Percentiles rank a stretch among this genome's conserved stretches.
These are phyloP conservation scores for Hirtodrosophila duncani DNA, from an alignment of 2,888 invertebrate species.

Conservation along the genomic window DNA sequence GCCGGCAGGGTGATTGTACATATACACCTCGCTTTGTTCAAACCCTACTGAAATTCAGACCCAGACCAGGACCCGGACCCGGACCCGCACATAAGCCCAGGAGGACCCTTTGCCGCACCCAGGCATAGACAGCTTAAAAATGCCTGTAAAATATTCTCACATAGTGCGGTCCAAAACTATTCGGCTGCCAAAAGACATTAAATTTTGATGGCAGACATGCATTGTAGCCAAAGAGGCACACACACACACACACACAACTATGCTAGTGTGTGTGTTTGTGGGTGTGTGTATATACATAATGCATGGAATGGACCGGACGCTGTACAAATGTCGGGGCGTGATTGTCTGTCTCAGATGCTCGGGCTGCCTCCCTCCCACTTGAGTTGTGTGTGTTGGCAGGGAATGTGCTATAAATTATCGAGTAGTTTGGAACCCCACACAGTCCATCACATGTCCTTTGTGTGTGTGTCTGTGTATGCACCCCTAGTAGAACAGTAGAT, in stretches of 20 bases:
- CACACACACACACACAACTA: no score
- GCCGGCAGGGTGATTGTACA: no score
- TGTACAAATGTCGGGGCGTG: slow-evolving; percentile 48
- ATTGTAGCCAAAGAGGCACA: background rate
- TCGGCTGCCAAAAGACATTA: slow-evolving; percentile 58
- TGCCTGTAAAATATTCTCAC: slow-evolving; percentile 36
- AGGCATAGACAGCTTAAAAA: slow-evolving; percentile 41
- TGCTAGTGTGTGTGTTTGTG: background rate
- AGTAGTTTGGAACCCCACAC: slow-evolving; percentile 44
- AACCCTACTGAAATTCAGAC: no score
- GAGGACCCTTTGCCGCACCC: slow-evolving; percentile 13
- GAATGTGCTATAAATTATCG: slow-evolving; percentile 64
- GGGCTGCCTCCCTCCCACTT: slow-evolving; percentile 5
- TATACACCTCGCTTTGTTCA: no score
- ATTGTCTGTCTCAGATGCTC: slow-evolving; percentile 32
- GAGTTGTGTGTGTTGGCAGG: slow-evolving; percentile 42
- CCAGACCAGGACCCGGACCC: no score
- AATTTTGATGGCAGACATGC: slow-evolving; percentile 55
- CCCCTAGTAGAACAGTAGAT: no score
- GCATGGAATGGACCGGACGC: slow-evolving; percentile 31
- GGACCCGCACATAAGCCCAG: no score
- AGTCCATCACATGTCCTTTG: slow-evolving; percentile 12
- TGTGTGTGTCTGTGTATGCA: no score
- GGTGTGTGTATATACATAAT: slow-evolving; percentile 46
- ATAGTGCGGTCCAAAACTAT: slow-evolving; percentile 45